A percentile compares a stretch with the other conserved stretches of the same genome.
phyloP scores from a whole-genome alignment of 2,888 invertebrate genomes.

The Eupithecia pulchellata region DNA sequence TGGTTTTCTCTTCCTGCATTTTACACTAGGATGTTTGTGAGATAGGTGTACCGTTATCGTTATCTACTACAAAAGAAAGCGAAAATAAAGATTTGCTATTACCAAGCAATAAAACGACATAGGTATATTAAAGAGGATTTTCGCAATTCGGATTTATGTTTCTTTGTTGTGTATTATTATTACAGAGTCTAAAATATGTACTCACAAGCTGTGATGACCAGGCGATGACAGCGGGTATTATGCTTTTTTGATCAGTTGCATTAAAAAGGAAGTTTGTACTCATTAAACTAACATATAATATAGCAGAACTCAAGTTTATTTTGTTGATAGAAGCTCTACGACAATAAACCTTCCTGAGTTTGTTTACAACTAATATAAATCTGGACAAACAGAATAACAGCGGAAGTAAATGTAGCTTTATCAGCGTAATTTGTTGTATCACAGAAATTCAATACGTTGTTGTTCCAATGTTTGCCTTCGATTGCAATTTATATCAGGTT shows the following conservation, averaged over 20 bases:
- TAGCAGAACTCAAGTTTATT: neutral
- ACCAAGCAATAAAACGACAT: neutral
- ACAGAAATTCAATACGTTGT: constrained; percentile 35
- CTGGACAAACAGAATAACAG: constrained; percentile 19
- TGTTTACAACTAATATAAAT: constrained; percentile 20
- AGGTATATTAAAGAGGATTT: neutral
- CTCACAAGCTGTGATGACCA: too few species aligned
- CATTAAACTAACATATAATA: neutral
- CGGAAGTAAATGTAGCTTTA: constrained; percentile 29
- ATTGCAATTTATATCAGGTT: constrained; percentile 14
- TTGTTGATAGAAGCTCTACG: neutral
- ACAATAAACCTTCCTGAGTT: neutral
- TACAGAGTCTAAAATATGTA: too few species aligned
- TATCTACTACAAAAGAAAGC: neutral
- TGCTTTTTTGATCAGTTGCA: neutral
- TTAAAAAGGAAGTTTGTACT: neutral
- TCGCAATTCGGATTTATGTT: neutral
- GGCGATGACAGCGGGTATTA: too few species aligned
- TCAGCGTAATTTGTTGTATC: constrained; percentile 28
- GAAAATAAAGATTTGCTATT: neutral
- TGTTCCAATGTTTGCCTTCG: constrained; percentile 17
- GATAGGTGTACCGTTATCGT: neutral
- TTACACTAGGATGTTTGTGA: neutral
- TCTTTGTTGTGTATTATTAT: too few species aligned
- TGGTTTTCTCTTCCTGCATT: too few species aligned